These are phyloP conservation scores for Rhinolophus sinicus DNA, from an alignment of 2,113 vertebrate species.

Conservation along the genomic window DNA sequence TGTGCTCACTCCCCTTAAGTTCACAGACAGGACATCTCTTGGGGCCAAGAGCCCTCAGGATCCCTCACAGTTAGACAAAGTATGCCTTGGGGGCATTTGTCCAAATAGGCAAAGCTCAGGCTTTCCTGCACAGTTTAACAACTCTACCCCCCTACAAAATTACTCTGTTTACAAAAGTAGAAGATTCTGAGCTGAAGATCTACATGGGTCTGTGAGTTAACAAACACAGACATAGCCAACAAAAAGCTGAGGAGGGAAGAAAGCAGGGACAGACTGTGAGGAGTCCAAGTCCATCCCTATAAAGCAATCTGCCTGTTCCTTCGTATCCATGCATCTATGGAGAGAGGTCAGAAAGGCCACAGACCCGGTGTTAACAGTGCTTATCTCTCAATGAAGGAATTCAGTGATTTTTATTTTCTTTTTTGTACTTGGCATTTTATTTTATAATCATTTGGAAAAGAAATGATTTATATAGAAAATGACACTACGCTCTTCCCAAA, in stretches of 20 bases:
- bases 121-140: not conserved
- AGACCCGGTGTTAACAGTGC: not conserved
- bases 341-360: no score
- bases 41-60: not conserved
- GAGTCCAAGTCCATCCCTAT: fast-evolving
- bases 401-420: not conserved
- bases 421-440: not conserved
- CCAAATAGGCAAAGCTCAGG: not conserved
- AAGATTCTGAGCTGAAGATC: not conserved
- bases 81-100: not conserved
- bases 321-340: fast-evolving
- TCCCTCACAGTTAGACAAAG: no score
- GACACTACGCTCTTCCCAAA: not conserved
- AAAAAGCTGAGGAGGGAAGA: not conserved
- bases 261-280: not conserved
- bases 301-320: not conserved
- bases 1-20: not conserved
- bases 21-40: not conserved
- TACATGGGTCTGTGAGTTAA: not conserved
- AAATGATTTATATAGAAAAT: not conserved
- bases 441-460: not conserved
- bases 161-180: not conserved
- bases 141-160: not conserved
- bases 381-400: no score
- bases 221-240: not conserved